Base-by-base conservation (phyloP, 1,140 invertebrate genomes). In the Hylyphantes graminicola region DNA sequence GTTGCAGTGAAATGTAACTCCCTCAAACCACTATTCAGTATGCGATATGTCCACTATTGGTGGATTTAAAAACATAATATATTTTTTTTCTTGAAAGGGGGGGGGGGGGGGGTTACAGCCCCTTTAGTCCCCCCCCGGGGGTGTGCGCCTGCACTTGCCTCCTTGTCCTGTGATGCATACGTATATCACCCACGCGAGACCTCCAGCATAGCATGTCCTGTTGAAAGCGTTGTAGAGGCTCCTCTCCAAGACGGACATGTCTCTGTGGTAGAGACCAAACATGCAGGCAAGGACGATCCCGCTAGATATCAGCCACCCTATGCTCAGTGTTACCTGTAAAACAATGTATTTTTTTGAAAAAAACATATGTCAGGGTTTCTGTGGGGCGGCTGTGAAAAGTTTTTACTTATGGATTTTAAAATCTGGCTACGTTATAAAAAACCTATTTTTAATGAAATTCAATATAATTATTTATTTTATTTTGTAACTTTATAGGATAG, bases 171-270 rank as follows among this genome's bases (percentile, higher is more conserved):
- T 57, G 13, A 80, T 8, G n/a, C 53, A 80, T 6, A 57, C 55
- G 19, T 50, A 80, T 19, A 80, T 59, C 5, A 80, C 55, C 77
- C 76, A 78, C n/a, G 19, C 48, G 15, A 78, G 35, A 2, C 76
- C 59, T 9, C 35, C 12, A 13, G 61, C 63, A 78, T 54, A 78
- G 5, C 35, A 48, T 54, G 63, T 8, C 10, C 53, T 61, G 17
- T 17, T 78, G 35, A 70, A 11, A 51, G 48, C 50, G 21, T 51
- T 70, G 17, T 70, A 70, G 51, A 74, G 63, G n/a, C 53, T 59
- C 61, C 48, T n/a, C 19, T 9, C 35, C 7, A 76, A 15, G 0
- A 76, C 4, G 11, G 13, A 7, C 11, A n/a, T 21, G 9, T 48
- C 6, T 15, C 55, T 35, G 17, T 78, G 48, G 55, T 78, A 78